Conservation (phyloP, 2,797 vertebrate genomes). For the Scyliorhinus canicula region DNA sequence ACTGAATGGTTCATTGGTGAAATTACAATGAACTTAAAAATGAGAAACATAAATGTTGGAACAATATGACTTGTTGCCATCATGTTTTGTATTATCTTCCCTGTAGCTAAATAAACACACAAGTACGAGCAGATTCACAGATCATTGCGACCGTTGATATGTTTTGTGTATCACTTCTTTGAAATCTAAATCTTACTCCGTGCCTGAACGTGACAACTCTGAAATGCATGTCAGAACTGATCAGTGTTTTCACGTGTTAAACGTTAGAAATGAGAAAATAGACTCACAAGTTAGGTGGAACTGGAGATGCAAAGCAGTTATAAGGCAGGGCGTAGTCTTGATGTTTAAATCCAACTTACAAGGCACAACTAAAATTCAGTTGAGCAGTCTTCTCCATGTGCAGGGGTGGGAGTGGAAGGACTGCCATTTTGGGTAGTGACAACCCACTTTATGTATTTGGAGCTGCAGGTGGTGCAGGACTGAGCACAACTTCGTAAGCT, state of each 20-base stretch:
- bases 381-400: no score
- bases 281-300: background rate
- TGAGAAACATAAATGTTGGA: no score
- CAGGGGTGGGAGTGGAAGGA: no score
- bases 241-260: background rate
- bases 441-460: no score
- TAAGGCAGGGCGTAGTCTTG: background rate
- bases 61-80: no score
- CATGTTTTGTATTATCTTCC: background rate
- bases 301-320: background rate
- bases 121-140: background rate
- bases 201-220: background rate
- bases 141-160: background rate
- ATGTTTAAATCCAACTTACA: background rate
- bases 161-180: background rate
- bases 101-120: background rate
- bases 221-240: background rate
- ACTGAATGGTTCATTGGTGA: background rate
- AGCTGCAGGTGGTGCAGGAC: no score
- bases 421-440: no score
- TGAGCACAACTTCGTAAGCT: no score
- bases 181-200: background rate
- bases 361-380: background rate
- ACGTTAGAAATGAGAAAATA: background rate
- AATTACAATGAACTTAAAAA: background rate